Base-by-base conservation (phyloP, 1,140 invertebrate species). In the Aphaenogaster ashmeadi region DNA sequence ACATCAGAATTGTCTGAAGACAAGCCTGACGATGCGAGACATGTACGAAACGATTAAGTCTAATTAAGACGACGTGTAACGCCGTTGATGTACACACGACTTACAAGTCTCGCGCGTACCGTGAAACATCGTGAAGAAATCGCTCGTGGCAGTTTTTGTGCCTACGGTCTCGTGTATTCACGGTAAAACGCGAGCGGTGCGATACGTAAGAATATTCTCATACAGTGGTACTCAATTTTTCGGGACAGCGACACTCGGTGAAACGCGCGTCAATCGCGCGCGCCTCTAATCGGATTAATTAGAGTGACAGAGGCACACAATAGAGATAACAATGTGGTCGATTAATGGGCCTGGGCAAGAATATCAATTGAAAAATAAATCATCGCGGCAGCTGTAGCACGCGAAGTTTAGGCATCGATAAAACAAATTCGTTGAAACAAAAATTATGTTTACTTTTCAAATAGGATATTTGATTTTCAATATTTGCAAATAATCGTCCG, bases 41-140 rank as follows among this genome's bases (percentile, higher is more conserved):
- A 3, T 21, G 33, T 80, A 52, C 21, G 21, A 27, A 27, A 67
- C 33, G 77, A 67, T 80, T 52, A 47, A 47, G 44, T 27, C 38
- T 67, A 80, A 80, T 80, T 80, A 80, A 80, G 44, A 80, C 77
- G 18, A 50, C 77, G 60, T 67, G 60, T 52, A 52, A 80, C 60
- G 47, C 27, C 33, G 44, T 38, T 66, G 77, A 66, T 79, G 56
- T 64, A 38, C 41, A 52, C 18, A 52, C 58, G 47, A 38, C 77
- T 27, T 52, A 52, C 77, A 15, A 50, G 44, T 36, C 6, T 21
- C 41, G 41, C 75, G 27, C 27, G 13, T 5, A 27, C 75, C 9
- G 41, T 27, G 8, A 38, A 18, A 21, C 33, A 3, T 52, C 33
- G n/a, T 44, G 44, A 67, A 67, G 60, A 52, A 80, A 80, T 52